Evolutionary conservation across 2,113 vertebrate species (phyloP).

Genomic region (Etheostoma spectabile): DNA sequence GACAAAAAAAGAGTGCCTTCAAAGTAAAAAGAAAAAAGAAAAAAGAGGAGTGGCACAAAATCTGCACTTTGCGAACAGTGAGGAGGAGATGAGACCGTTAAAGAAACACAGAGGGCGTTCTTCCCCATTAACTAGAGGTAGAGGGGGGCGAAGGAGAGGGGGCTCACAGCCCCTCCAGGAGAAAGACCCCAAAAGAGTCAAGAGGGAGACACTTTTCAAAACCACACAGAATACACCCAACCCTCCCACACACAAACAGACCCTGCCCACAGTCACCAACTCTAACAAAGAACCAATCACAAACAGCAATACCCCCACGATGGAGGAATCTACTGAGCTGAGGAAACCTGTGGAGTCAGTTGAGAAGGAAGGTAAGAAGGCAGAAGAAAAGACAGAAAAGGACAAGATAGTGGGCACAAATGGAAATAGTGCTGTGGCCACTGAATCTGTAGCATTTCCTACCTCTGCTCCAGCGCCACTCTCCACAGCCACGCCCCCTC

Average conservation of each 20-base stretch:
- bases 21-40: constrained; percentile 50
- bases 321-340: constrained; percentile 77
- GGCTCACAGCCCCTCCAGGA: constrained; percentile 66
- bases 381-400: constrained; percentile 72
- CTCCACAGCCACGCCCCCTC: constrained; percentile 56
- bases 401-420: constrained; percentile 61
- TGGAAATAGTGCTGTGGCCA: constrained; percentile 52
- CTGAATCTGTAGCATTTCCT: constrained; percentile 57
- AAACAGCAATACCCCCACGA: constrained; percentile 62
- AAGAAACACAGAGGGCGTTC: constrained; percentile 85
- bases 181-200: constrained; percentile 76
- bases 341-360: constrained; percentile 70
- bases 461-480: constrained; percentile 63
- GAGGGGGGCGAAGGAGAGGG: constrained; percentile 84
- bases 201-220: constrained; percentile 74
- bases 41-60: constrained; percentile 41
- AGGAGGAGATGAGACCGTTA: constrained; percentile 86
- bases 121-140: constrained; percentile 85
- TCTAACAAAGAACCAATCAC: constrained; percentile 67
- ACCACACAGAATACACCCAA: constrained; percentile 67
- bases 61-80: constrained; percentile 58
- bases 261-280: constrained; percentile 50
- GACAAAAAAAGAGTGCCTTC: constrained; percentile 70
- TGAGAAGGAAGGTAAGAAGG: constrained; percentile 64
- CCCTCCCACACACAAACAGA: constrained; percentile 68